Evolutionary conservation across 2,888 invertebrate genomes (phyloP), one percentile per base, ranked within the genome.

Genomic region (Cheiracanthium punctorium): DNA sequence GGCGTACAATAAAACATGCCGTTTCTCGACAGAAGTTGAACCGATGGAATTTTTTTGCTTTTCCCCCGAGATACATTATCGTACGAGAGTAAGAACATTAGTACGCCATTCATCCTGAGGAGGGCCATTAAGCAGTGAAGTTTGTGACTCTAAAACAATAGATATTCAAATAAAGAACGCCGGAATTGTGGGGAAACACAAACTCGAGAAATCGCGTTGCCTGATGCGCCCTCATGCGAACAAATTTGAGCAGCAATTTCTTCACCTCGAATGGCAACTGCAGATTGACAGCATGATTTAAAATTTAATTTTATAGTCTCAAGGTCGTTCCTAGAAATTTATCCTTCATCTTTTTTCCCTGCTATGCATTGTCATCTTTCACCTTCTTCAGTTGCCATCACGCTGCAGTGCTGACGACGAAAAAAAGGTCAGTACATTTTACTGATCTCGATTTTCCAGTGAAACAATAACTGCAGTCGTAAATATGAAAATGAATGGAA

Each of bases 131-230:
- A 76, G 71, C 65, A 48, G 41, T 64, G 37, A 37, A 43, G 5
- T 10, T 69, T 74, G 52, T 81, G 81, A 74, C 82, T 72, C 72
- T 72, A 48, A 84, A 71, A 84, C 84, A 84, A 84, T 84, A 79
- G 73, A 28, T 14, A 17, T 48, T 48, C 2, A 2, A n/a, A 48
- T 48, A 48, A 48, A 48, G 48, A 67, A 28, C 64, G 20, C 20
- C 1, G 32, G 10, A 20, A 70, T 10, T 24, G 72, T 29, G 79
- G 79, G 80, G 80, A 74, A 81, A 81, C n/a, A 80, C 80, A 20
- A n/a, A 33, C n/a, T 24, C 12, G n/a, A 52, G 20, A 24, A 52
- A 48, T 48, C 74, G 37, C 80, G 43, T 30, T 20, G 20, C 67
- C 70, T 71, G 79, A 29, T 30, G 58, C 32, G 58, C 29, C 74